These are phyloP conservation scores for Myodes glareolus DNA, from an alignment of 2,113 vertebrate species.

Conservation along the genomic window DNA sequence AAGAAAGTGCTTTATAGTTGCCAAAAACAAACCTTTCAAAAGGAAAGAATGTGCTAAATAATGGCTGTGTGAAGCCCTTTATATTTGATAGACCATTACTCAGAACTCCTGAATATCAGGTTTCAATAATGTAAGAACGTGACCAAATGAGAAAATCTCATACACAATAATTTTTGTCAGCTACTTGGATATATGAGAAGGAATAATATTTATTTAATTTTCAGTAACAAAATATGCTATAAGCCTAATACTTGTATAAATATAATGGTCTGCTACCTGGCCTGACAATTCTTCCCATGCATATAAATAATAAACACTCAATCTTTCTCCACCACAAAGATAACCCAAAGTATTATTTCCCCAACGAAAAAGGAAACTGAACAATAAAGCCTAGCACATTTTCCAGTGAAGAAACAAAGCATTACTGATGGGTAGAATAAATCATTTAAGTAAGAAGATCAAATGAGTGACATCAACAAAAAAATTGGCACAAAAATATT, in stretches of 20 bases:
- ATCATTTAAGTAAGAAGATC: not conserved
- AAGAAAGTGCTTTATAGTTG: not conserved
- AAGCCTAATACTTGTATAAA: not conserved
- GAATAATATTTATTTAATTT: conserved; percentile 4
- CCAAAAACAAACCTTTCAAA: not conserved
- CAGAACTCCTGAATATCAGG: not conserved
- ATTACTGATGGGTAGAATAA: not conserved
- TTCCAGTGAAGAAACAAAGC: not conserved
- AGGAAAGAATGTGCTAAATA: not conserved
- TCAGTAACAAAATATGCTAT: not conserved
- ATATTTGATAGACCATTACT: not conserved
- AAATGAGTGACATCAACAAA: not conserved
- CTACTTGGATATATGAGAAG: not conserved
- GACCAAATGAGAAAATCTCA: not conserved
- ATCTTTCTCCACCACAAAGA: not conserved
- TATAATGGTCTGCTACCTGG: not conserved
- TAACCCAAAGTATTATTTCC: not conserved
- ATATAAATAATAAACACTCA: not conserved
- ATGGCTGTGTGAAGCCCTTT: not conserved
- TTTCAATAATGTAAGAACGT: not conserved
- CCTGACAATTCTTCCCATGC: not conserved
- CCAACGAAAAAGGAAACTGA: not conserved
- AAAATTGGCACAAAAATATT: not conserved
- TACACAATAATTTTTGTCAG: not conserved
- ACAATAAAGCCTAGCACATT: not conserved